These are phyloP conservation scores for Halotydeus destructor DNA, from an alignment of 1,140 invertebrate genomes.

Conservation along the genomic window DNA sequence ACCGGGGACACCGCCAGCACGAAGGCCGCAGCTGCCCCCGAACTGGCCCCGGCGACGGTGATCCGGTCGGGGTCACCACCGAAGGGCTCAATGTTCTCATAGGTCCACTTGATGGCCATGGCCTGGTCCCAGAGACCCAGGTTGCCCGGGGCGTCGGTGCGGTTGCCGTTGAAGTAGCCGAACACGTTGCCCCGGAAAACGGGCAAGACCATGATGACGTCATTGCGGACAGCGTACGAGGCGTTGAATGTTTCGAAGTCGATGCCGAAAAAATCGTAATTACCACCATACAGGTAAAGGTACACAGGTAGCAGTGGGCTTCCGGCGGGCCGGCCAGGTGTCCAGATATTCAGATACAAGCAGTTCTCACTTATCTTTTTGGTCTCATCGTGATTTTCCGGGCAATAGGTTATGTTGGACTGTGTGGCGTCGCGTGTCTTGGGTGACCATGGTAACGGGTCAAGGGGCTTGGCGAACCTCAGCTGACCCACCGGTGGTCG, in stretches of 20 bases:
- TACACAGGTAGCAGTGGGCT: too few relatives aligned
- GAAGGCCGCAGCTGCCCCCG: slow-evolving; percentile 30
- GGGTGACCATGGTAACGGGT: too few relatives aligned
- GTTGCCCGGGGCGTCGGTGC: slow-evolving; percentile 1
- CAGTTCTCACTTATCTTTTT: too few relatives aligned
- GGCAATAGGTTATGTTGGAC: too few relatives aligned
- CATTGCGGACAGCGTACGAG: neutral
- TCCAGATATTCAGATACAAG: too few relatives aligned
- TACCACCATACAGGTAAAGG: slow-evolving; percentile 9
- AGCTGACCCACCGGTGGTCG: too few relatives aligned
- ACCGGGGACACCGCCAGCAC: slow-evolving; percentile 26
- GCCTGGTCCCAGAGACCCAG: neutral
- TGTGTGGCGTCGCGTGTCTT: too few relatives aligned
- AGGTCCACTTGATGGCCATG: neutral
- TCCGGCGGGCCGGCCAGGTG: too few relatives aligned
- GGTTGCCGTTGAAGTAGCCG: neutral
- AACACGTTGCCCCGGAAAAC: neutral
- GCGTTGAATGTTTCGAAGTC: neutral
- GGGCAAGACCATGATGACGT: neutral
- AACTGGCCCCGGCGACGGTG: slow-evolving; percentile 35
- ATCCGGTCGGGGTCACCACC: slow-evolving; percentile 21
- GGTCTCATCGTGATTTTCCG: too few relatives aligned
- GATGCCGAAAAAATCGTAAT: slow-evolving; percentile 4
- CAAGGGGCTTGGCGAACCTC: too few relatives aligned
- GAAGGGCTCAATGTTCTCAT: neutral